Percentiles rank a stretch among this genome's conserved stretches.
Conservation (phyloP, 2,113 vertebrate genomes). For the Callionymus lyra region DNA sequence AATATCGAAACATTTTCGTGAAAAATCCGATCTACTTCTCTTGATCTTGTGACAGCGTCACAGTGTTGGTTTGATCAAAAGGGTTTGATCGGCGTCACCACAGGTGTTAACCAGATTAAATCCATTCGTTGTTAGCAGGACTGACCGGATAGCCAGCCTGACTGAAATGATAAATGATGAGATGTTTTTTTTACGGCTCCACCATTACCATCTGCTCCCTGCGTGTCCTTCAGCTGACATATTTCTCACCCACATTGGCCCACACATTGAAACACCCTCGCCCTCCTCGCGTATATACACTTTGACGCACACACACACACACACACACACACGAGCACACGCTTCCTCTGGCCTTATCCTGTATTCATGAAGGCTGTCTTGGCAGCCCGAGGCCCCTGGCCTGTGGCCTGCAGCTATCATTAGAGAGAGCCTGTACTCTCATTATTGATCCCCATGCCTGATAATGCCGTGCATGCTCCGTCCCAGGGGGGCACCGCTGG, state of each 20-base stretch:
- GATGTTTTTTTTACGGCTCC: conserved; percentile 33
- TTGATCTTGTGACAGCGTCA: too few species aligned
- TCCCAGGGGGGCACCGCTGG: conserved; percentile 55
- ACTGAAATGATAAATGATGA: conserved; percentile 19
- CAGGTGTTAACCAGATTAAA: too few species aligned
- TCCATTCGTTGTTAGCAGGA: too few species aligned
- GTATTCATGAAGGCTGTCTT: conserved; percentile 63
- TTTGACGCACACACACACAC: background rate
- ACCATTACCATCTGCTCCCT: conserved; percentile 58
- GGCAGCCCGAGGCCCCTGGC: conserved; percentile 57
- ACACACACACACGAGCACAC: conserved; percentile 16
- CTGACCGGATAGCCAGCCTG: too few species aligned
- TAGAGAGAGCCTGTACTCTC: conserved; percentile 66
- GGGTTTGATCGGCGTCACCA: too few species aligned
- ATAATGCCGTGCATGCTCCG: conserved; percentile 55
- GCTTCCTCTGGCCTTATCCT: conserved; percentile 33
- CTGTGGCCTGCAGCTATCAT: conserved; percentile 73
- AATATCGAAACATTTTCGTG: too few species aligned
- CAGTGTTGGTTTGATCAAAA: too few species aligned
- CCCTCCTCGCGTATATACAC: background rate
- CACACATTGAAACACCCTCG: conserved; percentile 16
- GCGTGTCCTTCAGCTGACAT: conserved; percentile 65
- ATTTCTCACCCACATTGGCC: conserved; percentile 45
- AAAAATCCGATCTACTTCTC: too few species aligned
- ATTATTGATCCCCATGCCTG: conserved; percentile 69